Evolutionary conservation across 2,113 vertebrate species (phyloP).

Genomic region (Hippocampus comes): DNA sequence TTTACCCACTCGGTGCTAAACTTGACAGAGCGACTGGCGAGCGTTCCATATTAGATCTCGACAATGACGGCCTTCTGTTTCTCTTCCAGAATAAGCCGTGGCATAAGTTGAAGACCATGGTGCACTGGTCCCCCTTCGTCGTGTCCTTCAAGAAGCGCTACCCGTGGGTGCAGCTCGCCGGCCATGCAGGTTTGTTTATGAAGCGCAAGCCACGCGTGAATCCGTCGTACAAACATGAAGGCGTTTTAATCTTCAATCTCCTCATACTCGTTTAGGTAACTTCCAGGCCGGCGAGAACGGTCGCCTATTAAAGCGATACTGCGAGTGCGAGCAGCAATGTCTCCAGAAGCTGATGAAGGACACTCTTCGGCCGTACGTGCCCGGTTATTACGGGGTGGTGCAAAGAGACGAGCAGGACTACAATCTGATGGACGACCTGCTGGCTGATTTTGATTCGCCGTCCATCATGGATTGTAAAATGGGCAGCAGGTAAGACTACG

Average conservation of each 20-base stretch:
- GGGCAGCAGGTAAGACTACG: conserved; percentile 79
- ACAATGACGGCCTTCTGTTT: conserved; percentile 6
- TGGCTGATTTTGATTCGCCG: conserved; percentile 81
- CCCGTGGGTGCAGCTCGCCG: conserved; percentile 88
- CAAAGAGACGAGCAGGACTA: conserved; percentile 78
- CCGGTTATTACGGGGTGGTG: conserved; percentile 80
- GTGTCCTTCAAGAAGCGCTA: conserved; percentile 84
- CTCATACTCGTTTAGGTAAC: conserved; percentile 67
- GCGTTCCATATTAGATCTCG: conserved; percentile 7
- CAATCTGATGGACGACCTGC: conserved; percentile 87
- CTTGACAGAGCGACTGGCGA: conserved; percentile 5
- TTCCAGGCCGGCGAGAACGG: conserved; percentile 84
- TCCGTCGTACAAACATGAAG: not conserved
- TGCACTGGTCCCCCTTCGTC: conserved; percentile 81
- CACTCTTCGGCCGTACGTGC: conserved; percentile 76
- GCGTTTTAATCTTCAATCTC: not conserved
- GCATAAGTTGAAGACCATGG: conserved; percentile 83
- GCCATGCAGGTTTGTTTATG: conserved; percentile 78
- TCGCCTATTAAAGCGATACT: conserved; percentile 82
- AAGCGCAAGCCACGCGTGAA: not conserved
- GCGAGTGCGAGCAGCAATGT: conserved; percentile 81
- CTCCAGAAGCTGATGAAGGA: conserved; percentile 80
- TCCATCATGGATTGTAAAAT: conserved; percentile 95
- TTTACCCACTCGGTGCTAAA: not conserved
- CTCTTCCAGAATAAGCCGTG: conserved; percentile 77